phyloP scores from a whole-genome alignment of 2,888 invertebrate genomes.

The Heterodera filipjevi region DNA sequence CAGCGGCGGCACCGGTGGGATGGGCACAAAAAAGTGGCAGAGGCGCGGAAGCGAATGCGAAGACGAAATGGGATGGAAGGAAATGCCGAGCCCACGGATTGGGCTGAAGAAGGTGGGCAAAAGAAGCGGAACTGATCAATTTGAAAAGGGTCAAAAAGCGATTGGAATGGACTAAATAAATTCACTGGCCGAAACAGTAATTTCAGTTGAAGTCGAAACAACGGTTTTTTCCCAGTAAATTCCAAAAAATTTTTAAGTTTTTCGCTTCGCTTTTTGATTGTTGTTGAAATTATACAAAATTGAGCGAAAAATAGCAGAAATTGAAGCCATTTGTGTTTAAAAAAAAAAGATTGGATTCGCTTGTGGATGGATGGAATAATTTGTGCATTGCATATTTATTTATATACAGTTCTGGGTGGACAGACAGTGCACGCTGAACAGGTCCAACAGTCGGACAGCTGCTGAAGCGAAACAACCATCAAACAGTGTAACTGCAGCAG shows the following conservation, averaged over 20 bases:
- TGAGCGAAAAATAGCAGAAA: too few relatives aligned
- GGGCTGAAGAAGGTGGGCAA: slow-evolving; percentile 55
- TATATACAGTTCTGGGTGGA: slow-evolving; percentile 61
- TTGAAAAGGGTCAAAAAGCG: neutral
- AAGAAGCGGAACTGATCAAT: neutral
- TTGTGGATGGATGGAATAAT: too few relatives aligned
- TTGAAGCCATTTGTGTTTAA: too few relatives aligned
- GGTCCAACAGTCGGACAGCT: slow-evolving; percentile 16
- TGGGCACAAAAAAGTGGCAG: slow-evolving; percentile 9
- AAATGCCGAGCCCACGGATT: slow-evolving; percentile 61
- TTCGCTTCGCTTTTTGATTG: too few relatives aligned
- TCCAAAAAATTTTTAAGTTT: too few relatives aligned
- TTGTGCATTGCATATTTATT: too few relatives aligned
- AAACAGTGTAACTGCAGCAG: neutral
- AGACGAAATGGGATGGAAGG: slow-evolving; percentile 53
- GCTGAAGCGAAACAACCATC: too few relatives aligned
- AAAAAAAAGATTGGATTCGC: too few relatives aligned
- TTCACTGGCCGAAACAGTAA: too few relatives aligned
- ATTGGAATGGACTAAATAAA: neutral
- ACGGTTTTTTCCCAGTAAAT: too few relatives aligned
- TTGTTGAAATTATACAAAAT: too few relatives aligned
- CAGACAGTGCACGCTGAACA: slow-evolving; percentile 51
- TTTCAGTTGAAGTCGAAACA: too few relatives aligned
- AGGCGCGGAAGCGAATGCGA: neutral
- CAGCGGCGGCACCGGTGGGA: slow-evolving; percentile 38